These are phyloP conservation scores for Sesia apiformis DNA, from an alignment of 2,888 invertebrate genomes.

Conservation along the genomic window DNA sequence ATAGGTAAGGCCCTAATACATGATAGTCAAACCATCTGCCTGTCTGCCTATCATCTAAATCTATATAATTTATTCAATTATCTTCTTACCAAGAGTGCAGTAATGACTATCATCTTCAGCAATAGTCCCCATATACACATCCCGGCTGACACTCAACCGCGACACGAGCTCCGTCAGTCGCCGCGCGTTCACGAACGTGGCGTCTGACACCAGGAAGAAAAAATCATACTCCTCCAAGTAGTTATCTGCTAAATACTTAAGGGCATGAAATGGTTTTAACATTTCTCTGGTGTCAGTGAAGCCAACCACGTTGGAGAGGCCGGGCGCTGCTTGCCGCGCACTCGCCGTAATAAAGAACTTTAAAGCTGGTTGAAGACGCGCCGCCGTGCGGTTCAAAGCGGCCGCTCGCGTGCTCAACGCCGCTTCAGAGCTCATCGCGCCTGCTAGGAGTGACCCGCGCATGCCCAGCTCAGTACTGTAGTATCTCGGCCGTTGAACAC, in stretches of 20 bases:
- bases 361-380: slow-evolving; percentile 87
- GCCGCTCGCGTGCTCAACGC: slow-evolving; percentile 84
- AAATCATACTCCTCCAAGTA: slow-evolving; percentile 93
- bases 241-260: slow-evolving; percentile 93
- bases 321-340: slow-evolving; percentile 36
- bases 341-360: slow-evolving; percentile 84
- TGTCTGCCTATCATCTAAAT: no score
- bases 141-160: slow-evolving; percentile 87
- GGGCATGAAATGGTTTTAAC: slow-evolving; percentile 88
- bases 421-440: slow-evolving; percentile 85
- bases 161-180: slow-evolving; percentile 81
- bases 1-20: no score
- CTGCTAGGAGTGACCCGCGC: slow-evolving; percentile 89
- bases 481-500: slow-evolving; percentile 89
- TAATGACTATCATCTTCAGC: slow-evolving; percentile 76
- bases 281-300: slow-evolving; percentile 86
- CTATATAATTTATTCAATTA: no score
- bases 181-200: slow-evolving; percentile 87
- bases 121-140: slow-evolving; percentile 86
- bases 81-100: slow-evolving; percentile 78
- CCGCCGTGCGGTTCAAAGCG: slow-evolving; percentile 92
- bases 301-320: slow-evolving; percentile 83
- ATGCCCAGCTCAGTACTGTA: slow-evolving; percentile 97
- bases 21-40: no score
- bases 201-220: slow-evolving; percentile 91